Percentiles rank a stretch among this genome's conserved stretches.
phyloP scores from a whole-genome alignment of 2,797 vertebrate genomes.

The Syngnathus acus region DNA sequence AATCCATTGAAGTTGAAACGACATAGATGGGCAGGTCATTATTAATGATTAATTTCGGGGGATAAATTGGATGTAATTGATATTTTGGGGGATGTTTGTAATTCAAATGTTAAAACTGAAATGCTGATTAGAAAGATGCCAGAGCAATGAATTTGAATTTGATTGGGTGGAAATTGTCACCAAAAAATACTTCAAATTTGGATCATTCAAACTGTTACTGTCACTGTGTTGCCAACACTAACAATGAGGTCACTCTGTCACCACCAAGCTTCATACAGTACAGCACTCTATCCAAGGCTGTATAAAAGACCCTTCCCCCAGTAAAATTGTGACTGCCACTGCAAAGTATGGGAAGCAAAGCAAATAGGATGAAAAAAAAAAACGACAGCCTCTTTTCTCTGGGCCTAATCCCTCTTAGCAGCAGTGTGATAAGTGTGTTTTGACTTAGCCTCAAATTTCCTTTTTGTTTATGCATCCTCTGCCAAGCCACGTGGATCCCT shows the following conservation, averaged over 20 bases:
- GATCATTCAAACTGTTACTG: conserved; percentile 21
- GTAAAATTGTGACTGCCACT: conserved; percentile 23
- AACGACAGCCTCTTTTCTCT: conserved; percentile 26
- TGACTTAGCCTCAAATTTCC: conserved; percentile 61
- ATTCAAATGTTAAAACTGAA: background rate
- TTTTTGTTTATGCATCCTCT: conserved; percentile 53
- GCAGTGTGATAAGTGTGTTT: conserved; percentile 56
- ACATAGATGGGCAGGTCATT: no score
- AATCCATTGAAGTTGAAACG: no score
- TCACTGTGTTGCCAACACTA: conserved; percentile 23
- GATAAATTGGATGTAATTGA: no score
- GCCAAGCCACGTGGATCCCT: conserved; percentile 56
- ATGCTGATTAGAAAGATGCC: background rate
- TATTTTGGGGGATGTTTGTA: background rate
- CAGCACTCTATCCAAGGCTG: conserved; percentile 17
- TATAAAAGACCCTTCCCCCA: conserved; percentile 25
- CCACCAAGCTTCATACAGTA: conserved; percentile 29
- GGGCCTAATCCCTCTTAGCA: conserved; percentile 61
- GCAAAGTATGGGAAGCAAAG: conserved; percentile 19
- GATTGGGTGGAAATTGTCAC: background rate
- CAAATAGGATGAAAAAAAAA: conserved; percentile 32
- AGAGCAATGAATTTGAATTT: background rate
- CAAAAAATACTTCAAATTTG: conserved; percentile 1
- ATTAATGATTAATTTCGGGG: no score
- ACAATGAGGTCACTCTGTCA: conserved; percentile 28